phyloP scores from a whole-genome alignment of 37 sponge, comb jelly and placozoan species.

The Hormiphora californensis region DNA sequence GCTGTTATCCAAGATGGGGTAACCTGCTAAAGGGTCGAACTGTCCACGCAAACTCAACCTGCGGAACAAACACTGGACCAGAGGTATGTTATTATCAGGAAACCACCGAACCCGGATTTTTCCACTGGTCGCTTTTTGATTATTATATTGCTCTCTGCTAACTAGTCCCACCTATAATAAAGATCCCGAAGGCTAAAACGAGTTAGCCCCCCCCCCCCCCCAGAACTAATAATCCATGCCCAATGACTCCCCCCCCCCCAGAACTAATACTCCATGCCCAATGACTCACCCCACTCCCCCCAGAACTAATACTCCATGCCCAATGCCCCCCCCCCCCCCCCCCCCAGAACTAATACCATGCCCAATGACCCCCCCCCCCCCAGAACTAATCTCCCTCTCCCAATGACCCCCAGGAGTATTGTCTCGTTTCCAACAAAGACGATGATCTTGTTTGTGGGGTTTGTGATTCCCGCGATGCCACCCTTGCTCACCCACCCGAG shows the following conservation, averaged over 20 bases:
- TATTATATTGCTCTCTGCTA: not conserved
- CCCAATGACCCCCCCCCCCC: too few species aligned
- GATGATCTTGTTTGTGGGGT: not conserved
- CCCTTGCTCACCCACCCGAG: not conserved
- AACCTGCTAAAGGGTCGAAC: not conserved
- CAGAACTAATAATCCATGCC: too few species aligned
- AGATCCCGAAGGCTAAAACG: not conserved
- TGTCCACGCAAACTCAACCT: not conserved
- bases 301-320: not conserved
- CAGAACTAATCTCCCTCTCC: not conserved
- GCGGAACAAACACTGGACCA: not conserved
- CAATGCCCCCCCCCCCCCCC: not conserved
- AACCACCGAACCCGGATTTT: too few species aligned
- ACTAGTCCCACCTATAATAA: not conserved
- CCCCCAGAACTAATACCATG: too few species aligned
- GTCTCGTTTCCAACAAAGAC: not conserved
- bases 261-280: not conserved
- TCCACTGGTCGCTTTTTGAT: too few species aligned
- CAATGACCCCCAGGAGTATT: not conserved
- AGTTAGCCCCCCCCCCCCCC: not conserved
- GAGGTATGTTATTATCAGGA: constrained; percentile 19
- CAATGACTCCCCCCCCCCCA: too few species aligned
- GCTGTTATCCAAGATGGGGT: constrained; percentile 41
- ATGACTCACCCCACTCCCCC: not conserved
- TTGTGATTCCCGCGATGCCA: not conserved